phyloP scores from a whole-genome alignment of 30 jellyfish, hydroid and myxozoan genomes.

The Aurelia sp. region DNA sequence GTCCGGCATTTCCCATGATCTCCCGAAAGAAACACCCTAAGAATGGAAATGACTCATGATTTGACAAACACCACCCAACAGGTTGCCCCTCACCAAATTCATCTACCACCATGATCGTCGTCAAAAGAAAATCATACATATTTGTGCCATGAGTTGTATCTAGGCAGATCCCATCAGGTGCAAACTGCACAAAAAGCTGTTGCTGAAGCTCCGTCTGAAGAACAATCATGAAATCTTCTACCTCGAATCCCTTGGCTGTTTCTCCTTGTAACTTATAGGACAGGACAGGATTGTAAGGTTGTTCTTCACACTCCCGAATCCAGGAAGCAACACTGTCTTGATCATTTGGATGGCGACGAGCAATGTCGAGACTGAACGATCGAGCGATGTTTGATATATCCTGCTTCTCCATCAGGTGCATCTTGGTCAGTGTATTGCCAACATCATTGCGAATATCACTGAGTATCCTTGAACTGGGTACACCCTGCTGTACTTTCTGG shows the following conservation, averaged over 20 bases:
- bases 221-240: conserved; percentile 32
- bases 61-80: conserved; percentile 60
- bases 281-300: conserved; percentile 31
- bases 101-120: conserved; percentile 55
- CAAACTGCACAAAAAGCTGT: not conserved
- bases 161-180: conserved; percentile 23
- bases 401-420: not conserved
- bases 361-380: not conserved
- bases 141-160: conserved; percentile 53
- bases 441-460: conserved; percentile 41
- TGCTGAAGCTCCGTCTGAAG: conserved; percentile 41
- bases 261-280: conserved; percentile 41
- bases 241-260: not conserved
- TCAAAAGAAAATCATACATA: conserved; percentile 46
- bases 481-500: conserved; percentile 45
- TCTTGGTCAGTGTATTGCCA: conserved; percentile 7
- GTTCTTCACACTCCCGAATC: conserved; percentile 15
- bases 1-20: conserved; percentile 36
- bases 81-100: conserved; percentile 75
- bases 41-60: conserved; percentile 27
- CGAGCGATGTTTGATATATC: not conserved
- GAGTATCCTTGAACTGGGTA: conserved; percentile 47
- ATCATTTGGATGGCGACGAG: conserved; percentile 19
- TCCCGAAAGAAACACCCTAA: conserved; percentile 15
- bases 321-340: conserved; percentile 17